phyloP scores from a whole-genome alignment of 2,888 invertebrate species.

The Erannis defoliaria region DNA sequence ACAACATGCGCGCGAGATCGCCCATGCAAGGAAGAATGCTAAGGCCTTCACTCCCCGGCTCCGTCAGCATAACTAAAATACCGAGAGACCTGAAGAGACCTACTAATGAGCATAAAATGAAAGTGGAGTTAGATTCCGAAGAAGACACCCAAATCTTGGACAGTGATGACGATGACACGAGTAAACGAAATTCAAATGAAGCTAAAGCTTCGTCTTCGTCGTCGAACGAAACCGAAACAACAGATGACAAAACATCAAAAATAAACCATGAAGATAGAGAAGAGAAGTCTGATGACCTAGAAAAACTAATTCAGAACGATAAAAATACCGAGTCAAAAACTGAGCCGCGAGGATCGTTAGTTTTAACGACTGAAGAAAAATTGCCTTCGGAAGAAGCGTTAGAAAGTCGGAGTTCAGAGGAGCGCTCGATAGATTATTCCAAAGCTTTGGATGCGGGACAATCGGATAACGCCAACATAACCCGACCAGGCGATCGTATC shows the following conservation, averaged over 20 bases:
- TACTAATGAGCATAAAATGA: conserved; percentile 56
- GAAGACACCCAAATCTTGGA: conserved; percentile 79
- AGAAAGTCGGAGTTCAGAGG: conserved; percentile 63
- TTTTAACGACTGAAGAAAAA: conserved; percentile 79
- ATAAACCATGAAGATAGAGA: conserved; percentile 25
- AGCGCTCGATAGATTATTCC: conserved; percentile 50
- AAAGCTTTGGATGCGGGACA: conserved; percentile 44
- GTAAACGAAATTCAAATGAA: conserved; percentile 40
- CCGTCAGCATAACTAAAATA: conserved; percentile 80
- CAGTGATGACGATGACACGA: conserved; percentile 72
- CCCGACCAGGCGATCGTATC: conserved; percentile 56
- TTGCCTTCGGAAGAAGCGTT: conserved; percentile 75
- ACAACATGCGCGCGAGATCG: conserved; percentile 68
- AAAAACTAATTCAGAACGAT: conserved; percentile 44
- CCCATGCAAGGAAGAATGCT: conserved; percentile 66
- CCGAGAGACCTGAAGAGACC: conserved; percentile 66
- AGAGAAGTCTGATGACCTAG: conserved; percentile 40
- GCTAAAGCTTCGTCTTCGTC: conserved; percentile 44
- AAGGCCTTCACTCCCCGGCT: conserved; percentile 72
- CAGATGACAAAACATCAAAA: conserved; percentile 37
- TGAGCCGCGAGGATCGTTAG: conserved; percentile 56
- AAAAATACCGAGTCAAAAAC: conserved; percentile 47
- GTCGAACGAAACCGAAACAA: conserved; percentile 42
- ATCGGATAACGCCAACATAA: conserved; percentile 44
- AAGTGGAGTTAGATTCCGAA: conserved; percentile 66